Evolutionary conservation across 2,797 vertebrate genomes (phyloP), one percentile per base, ranked within the genome.

Genomic region (Sciaenops ocellatus): DNA sequence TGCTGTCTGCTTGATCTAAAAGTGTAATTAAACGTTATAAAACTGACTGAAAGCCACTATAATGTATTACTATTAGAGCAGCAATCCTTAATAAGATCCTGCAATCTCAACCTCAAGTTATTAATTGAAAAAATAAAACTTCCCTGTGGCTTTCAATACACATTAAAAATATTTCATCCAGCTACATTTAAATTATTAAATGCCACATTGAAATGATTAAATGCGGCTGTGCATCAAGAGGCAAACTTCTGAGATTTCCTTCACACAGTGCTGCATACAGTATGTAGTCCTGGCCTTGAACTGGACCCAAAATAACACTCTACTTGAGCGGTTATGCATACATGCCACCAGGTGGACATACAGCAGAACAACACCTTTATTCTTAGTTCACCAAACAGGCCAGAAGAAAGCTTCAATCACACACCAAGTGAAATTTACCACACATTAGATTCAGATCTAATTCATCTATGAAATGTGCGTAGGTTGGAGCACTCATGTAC

Each of bases 321-420:
- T 1, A 7, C 20, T 57, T n/a, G n/a, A 74, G 75, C 20, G 3
- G 52, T 26, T 82, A 11, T 72, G 46, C 76, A 78, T 18, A 79
- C 51, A 66, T 51, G 85, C 91, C 92, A 88, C 78, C 92, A 60
- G 28, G 89, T 91, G 93, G 92, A 63, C 61, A 73, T 0, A 73
- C 20, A 38, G 18, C 6, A 62, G 62, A 89, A 92, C 54, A 47
- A 74, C 88, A 88, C n/a, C n/a, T 68, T 68, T 51, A 64, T 34
- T 55, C 26, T 54, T 10, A 46, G 28, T 17, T 59, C 18, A 42
- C 26, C 3, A 0, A 76, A 52, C 38, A 61, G 38, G 8, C 48
- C n/a, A 30, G 9, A 13, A 38, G 34, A 8, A 38, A 46, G 51
- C 47, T 60, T 48, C 55, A 18, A 22, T 34, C 48, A 38, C 28